Conservation (phyloP, 2,888 invertebrate genomes). For the Carcina quercana region DNA sequence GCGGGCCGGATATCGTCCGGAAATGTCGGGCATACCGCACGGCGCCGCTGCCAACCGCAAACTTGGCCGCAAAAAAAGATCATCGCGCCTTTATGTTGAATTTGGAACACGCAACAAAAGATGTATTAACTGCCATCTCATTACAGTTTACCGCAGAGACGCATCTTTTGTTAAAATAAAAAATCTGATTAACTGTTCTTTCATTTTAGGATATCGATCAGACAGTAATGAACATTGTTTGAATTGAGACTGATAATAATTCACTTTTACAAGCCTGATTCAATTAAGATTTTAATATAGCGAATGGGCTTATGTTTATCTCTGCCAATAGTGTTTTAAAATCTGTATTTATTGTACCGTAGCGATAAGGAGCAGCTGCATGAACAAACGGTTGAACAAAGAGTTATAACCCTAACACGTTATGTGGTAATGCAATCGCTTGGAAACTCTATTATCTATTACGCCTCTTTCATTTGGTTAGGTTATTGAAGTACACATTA, state of each 20-base stretch:
- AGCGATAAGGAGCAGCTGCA: slow-evolving; percentile 66
- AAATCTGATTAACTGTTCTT: no score
- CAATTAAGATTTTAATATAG: slow-evolving; percentile 28
- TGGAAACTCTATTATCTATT: slow-evolving; percentile 29
- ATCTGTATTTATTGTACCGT: slow-evolving; percentile 55
- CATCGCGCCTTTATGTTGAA: slow-evolving; percentile 27
- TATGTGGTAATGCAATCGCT: slow-evolving; percentile 44
- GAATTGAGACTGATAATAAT: no score
- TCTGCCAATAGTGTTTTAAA: slow-evolving; percentile 50
- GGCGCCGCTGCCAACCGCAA: slow-evolving; percentile 49
- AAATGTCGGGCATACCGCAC: slow-evolving; percentile 69
- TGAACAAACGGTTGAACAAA: slow-evolving; percentile 52
- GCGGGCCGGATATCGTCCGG: slow-evolving; percentile 69
- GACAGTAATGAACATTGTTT: no score
- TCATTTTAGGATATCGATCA: no score
- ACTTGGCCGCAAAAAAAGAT: slow-evolving; percentile 42
- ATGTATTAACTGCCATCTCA: no score
- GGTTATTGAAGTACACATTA: slow-evolving; percentile 45
- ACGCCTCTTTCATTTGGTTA: slow-evolving; percentile 35
- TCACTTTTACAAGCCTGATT: no score
- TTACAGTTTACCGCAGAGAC: background rate
- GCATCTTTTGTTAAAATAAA: background rate
- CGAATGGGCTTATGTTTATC: slow-evolving; percentile 44
- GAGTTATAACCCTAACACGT: slow-evolving; percentile 50
- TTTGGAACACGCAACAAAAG: slow-evolving; percentile 21